Evolutionary conservation across 2,888 invertebrate genomes (phyloP), one percentile per base, ranked within the genome.

Genomic region (Harmothoe impar): DNA sequence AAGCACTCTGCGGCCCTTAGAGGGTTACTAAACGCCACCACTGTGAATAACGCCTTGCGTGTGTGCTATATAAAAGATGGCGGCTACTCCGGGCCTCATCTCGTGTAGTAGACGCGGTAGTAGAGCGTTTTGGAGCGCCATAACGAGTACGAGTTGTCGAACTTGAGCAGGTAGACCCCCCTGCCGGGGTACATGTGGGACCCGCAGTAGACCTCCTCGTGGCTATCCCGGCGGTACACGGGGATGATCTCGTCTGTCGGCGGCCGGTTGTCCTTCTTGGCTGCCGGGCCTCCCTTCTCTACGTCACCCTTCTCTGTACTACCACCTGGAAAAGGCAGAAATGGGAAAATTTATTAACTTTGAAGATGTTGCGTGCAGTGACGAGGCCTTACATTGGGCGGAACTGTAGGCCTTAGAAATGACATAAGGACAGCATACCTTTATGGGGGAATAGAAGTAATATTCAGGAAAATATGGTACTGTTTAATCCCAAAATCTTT

Each of bases 71-170:
- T n/a, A n/a, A n/a, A n/a, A n/a, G n/a, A n/a, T n/a, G 56, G n/a
- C n/a, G n/a, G n/a, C n/a, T n/a, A n/a, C n/a, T 10, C 43, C 43
- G 43, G 84, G 54, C 29, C 90, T 90, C 90, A 90, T 90, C 90
- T 90, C 20, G 95, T 99, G 96, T 99, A 99, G 96, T 99, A 99
- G 89, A 99, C 99, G 96, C 99, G 97, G 96, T 99, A 99, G 96
- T 99, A 99, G 90, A 99, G 97, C 84, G 99, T 99, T 97, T 99
- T 99, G 94, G 99, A 99, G 94, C 99, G 97, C 99, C 99, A 99
- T 93, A 99, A 97, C 90, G 99, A 99, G 96, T 99, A 99, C 0
- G 99, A 98, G 96, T 99, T 99, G 96, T 99, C 99, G 96, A 99
- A 99, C 96, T 99, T 99, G 77, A 99, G 97, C 95, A 99, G 96